These are phyloP conservation scores for Caenorhabditis wallacei DNA, from an alignment of 2,888 invertebrate species.

Conservation along the genomic window DNA sequence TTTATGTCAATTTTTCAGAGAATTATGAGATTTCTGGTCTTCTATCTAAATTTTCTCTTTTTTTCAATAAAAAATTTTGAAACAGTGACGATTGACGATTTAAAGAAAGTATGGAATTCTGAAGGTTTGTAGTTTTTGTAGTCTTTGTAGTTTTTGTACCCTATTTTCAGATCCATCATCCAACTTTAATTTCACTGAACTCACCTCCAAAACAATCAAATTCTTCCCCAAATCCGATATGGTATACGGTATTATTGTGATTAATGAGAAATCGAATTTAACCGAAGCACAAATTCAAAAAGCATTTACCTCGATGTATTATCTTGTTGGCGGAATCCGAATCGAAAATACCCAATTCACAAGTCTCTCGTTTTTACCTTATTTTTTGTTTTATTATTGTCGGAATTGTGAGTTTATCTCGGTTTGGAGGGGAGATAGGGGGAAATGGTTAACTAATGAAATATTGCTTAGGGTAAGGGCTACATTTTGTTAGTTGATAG, in stretches of 20 bases:
- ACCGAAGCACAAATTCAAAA: neutral
- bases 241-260: neutral
- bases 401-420: neutral
- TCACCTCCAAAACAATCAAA: constrained; percentile 10
- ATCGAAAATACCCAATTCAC: constrained; percentile 11
- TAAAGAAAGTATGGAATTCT: neutral
- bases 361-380: neutral
- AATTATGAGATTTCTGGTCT: no score
- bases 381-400: neutral
- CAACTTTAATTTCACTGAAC: constrained; percentile 10
- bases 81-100: no score
- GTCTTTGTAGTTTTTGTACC: neutral
- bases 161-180: constrained; percentile 6
- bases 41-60: no score
- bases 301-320: neutral
- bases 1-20: no score
- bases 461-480: no score
- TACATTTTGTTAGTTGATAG: neutral
- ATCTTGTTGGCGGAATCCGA: neutral
- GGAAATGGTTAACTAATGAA: no score
- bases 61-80: no score
- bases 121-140: neutral
- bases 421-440: neutral
- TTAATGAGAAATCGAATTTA: constrained; percentile 5
- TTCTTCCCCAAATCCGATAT: neutral